phyloP scores from a whole-genome alignment of 2,113 vertebrate species.

The Myotis yumanensis region DNA sequence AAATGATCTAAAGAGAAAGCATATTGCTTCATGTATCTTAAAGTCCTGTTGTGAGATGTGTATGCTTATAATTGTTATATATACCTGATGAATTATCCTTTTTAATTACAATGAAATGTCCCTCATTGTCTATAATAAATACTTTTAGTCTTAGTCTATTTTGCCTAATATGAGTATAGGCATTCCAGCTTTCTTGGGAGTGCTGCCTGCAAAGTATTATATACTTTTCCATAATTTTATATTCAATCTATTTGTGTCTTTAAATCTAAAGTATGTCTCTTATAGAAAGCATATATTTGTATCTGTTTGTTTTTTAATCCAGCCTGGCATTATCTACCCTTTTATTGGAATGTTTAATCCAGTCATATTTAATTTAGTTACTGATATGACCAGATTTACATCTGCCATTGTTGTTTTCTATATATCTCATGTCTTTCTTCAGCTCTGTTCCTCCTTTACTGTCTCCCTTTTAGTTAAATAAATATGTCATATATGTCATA shows the following conservation, averaged over 20 bases:
- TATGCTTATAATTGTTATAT: not conserved
- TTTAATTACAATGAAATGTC: not conserved
- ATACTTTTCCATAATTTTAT: not conserved
- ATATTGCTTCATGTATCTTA: not conserved
- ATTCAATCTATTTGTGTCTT: not conserved
- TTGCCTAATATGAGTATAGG: not conserved
- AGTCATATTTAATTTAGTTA: constrained; percentile 1
- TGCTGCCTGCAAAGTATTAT: not conserved
- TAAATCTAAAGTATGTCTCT: not conserved
- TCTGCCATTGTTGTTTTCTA: not conserved
- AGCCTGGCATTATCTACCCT: not conserved
- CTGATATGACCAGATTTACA: not conserved
- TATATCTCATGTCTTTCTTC: not conserved
- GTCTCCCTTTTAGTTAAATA: not conserved
- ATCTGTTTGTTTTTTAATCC: not conserved
- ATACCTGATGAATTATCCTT: not conserved
- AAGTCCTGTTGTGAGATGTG: not conserved
- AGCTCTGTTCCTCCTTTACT: not conserved
- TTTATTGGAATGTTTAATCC: not conserved
- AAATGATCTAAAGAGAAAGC: not conserved
- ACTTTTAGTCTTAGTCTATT: not conserved
- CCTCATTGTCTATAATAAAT: not conserved
- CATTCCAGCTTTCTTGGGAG: not conserved
- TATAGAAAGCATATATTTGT: not conserved
- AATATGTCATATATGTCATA: not conserved